Evolutionary conservation across 2,888 invertebrate genomes (phyloP).

Genomic region (Cataglyphis livida): DNA sequence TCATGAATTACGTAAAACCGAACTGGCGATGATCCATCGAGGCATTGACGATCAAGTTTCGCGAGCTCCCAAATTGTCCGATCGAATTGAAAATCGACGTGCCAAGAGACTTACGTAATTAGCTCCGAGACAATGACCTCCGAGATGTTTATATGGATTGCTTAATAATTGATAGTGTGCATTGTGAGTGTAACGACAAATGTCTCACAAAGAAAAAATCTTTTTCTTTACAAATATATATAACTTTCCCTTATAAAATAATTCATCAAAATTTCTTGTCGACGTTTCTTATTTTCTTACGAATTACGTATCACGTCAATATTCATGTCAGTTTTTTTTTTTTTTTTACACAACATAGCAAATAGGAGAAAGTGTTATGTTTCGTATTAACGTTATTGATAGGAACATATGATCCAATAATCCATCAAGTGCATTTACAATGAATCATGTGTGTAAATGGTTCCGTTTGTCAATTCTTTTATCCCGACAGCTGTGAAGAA

Average conservation of each 20-base stretch:
- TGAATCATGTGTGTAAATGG: background rate
- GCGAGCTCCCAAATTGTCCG: background rate
- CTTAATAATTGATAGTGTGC: background rate
- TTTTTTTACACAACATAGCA: background rate
- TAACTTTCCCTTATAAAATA: background rate
- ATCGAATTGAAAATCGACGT: background rate
- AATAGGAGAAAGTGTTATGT: background rate
- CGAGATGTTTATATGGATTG: background rate
- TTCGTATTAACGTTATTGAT: constrained; percentile 13
- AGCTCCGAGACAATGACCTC: background rate
- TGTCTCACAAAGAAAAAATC: background rate
- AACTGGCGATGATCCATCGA: background rate
- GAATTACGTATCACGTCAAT: background rate
- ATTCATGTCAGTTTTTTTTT: background rate
- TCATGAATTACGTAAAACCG: constrained; percentile 37
- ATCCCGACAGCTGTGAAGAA: constrained; percentile 6
- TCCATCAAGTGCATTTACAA: background rate
- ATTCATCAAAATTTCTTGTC: background rate
- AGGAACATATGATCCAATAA: background rate
- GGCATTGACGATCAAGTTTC: background rate
- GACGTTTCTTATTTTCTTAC: too few species aligned
- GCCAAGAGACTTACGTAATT: constrained; percentile 31
- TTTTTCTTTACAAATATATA: background rate
- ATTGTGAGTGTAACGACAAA: background rate
- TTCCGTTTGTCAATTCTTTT: constrained; percentile 1